Conservation (phyloP, 2,113 vertebrate species). For the Neogobius melanostomus region DNA sequence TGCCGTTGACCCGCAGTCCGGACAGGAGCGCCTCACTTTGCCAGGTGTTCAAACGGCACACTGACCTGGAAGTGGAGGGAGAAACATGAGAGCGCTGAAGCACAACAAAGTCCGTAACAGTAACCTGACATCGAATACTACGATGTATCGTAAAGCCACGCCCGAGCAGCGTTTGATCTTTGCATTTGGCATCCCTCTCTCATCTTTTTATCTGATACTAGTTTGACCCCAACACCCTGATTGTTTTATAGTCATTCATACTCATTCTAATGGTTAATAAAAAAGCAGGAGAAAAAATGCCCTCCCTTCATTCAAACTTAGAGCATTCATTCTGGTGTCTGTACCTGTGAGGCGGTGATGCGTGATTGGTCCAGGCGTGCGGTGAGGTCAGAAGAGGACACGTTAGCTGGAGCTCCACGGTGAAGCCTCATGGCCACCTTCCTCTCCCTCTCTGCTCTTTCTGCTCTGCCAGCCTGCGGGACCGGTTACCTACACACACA, state of each 20-base stretch:
- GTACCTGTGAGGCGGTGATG: conserved; percentile 93
- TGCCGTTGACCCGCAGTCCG: conserved; percentile 58
- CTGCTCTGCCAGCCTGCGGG: conserved; percentile 88
- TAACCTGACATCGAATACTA: neutral
- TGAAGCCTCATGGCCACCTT: conserved; percentile 98
- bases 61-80: conserved; percentile 81
- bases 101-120: neutral
- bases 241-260: no score
- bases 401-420: conserved; percentile 91
- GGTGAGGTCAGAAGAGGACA: conserved; percentile 93
- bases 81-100: conserved; percentile 23
- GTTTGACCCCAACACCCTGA: neutral
- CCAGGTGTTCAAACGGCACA: conserved; percentile 97
- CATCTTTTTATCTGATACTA: neutral
- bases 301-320: no score
- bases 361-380: conserved; percentile 85
- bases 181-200: neutral
- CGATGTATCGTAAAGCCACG: neutral
- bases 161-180: rapidly evolving
- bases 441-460: conserved; percentile 94
- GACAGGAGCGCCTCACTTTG: conserved; percentile 83
- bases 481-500: conserved; percentile 85
- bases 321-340: neutral
- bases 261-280: no score
- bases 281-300: no score